A percentile compares a stretch with the other conserved stretches of the same genome.
These are phyloP conservation scores for Otolemur crassicaudatus DNA, from an alignment of 2,797 vertebrate genomes.

Conservation along the genomic window DNA sequence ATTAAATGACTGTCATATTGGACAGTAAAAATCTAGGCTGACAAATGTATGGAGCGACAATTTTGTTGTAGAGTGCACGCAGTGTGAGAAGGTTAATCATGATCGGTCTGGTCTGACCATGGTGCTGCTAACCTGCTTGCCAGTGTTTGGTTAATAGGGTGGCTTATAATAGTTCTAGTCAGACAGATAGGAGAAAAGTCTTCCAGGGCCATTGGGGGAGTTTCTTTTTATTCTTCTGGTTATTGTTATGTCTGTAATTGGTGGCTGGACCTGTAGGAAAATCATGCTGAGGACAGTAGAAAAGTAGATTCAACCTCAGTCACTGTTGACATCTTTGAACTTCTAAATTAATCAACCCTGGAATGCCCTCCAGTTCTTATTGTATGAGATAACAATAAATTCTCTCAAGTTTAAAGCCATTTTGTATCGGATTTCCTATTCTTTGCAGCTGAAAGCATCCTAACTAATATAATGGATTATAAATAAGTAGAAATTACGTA, in stretches of 20 bases:
- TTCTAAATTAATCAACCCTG: not conserved
- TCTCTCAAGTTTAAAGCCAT: slow-evolving; percentile 4
- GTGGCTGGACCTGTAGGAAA: not conserved
- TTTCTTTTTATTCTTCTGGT: not conserved
- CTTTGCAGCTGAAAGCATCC: slow-evolving; percentile 32
- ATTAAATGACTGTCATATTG: not conserved
- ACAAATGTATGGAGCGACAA: not conserved
- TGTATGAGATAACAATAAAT: not conserved
- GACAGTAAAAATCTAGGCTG: not conserved
- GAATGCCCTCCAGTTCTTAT: not conserved
- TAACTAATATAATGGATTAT: not conserved
- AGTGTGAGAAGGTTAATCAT: not conserved
- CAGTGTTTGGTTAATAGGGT: not conserved
- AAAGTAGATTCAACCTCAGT: not conserved
- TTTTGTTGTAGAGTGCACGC: not conserved
- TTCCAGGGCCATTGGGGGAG: not conserved
- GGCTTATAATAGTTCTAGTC: not conserved
- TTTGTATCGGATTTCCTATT: slow-evolving; percentile 32
- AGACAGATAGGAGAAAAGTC: not conserved
- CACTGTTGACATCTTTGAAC: not conserved
- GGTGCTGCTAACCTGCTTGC: not conserved
- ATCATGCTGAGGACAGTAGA: not conserved
- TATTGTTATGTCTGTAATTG: not conserved
- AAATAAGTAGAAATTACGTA: slow-evolving; percentile 44
- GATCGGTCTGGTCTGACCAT: not conserved